phyloP scores from a whole-genome alignment of 2,888 invertebrate genomes.

The Cyaniris semiargus region DNA sequence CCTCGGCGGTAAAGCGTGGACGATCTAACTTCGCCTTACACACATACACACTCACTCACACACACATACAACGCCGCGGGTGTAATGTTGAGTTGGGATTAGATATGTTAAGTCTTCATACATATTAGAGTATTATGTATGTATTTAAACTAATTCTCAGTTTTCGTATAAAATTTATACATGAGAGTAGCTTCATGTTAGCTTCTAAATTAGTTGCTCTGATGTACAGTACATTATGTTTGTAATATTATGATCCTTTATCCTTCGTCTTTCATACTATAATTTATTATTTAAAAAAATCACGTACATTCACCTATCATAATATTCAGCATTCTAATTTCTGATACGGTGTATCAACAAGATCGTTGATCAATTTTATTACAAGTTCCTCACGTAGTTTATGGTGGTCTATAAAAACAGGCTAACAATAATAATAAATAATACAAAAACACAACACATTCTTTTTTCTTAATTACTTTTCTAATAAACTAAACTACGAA shows the following conservation, averaged over 20 bases:
- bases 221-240: background rate
- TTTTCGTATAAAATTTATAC: slow-evolving; percentile 27
- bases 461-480: background rate
- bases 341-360: background rate
- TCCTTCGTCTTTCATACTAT: background rate
- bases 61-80: slow-evolving; percentile 57
- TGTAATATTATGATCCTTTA: background rate
- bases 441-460: too few species aligned
- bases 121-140: slow-evolving; percentile 39
- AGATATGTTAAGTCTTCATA: slow-evolving; percentile 56
- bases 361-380: background rate
- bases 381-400: background rate
- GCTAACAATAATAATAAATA: too few species aligned
- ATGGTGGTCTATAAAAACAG: too few species aligned
- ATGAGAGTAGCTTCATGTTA: slow-evolving; percentile 6
- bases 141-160: slow-evolving; percentile 29
- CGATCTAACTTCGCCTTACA: slow-evolving; percentile 79
- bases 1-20: slow-evolving; percentile 79
- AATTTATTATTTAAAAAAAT: background rate
- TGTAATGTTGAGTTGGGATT: slow-evolving; percentile 65
- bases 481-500: background rate
- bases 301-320: too few species aligned
- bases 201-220: slow-evolving; percentile 3
- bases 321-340: background rate
- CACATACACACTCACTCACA: slow-evolving; percentile 53